Conservation (phyloP, 2,797 vertebrate species). For the Thamnophis elegans region DNA sequence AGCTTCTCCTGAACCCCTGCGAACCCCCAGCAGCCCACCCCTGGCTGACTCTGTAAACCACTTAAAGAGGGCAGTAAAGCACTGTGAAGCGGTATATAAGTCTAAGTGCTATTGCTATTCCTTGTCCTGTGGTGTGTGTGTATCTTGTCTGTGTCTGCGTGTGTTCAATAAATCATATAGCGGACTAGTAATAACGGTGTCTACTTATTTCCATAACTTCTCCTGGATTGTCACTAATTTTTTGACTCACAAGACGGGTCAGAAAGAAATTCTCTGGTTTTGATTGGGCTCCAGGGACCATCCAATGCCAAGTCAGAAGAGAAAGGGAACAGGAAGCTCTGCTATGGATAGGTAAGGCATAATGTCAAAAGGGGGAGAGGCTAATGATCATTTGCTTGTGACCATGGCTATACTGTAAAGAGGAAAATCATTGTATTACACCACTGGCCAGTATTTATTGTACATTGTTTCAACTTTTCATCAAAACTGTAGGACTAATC, state of each 20-base stretch:
- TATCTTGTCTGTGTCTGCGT: not conserved
- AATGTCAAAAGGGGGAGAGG: not conserved
- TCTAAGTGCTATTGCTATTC: no score
- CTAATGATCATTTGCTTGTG: not conserved
- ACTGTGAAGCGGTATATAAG: no score
- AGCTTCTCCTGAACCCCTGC: no score
- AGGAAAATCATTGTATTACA: not conserved
- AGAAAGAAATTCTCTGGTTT: not conserved
- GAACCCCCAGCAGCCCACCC: no score
- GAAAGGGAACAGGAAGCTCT: not conserved
- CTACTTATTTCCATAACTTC: not conserved
- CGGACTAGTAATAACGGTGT: not conserved
- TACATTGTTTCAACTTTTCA: not conserved
- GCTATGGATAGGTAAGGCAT: not conserved
- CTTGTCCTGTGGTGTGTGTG: no score
- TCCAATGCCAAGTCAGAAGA: not conserved
- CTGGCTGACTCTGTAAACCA: no score
- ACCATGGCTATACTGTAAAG: not conserved
- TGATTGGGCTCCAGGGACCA: not conserved
- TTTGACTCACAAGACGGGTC: not conserved
- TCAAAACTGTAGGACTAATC: not conserved
- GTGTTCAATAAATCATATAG: not conserved
- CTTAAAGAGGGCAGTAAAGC: no score
- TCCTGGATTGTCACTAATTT: no score
- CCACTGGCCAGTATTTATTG: not conserved